phyloP scores from a whole-genome alignment of 2,113 vertebrate species.

The Tamias sibiricus region DNA sequence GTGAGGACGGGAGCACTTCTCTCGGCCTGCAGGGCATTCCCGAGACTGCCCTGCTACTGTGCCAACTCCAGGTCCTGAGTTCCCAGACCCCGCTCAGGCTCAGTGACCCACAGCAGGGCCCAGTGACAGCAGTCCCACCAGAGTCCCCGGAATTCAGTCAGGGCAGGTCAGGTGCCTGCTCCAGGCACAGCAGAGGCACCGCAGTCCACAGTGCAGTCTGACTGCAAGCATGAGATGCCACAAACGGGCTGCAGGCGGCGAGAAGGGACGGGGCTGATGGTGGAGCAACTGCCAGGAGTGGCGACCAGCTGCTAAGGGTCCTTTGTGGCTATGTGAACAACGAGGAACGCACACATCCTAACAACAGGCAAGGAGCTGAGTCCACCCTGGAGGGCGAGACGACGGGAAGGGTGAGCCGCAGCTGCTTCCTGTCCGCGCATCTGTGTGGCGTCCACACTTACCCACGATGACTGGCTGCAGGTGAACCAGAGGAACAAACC shows the following conservation, averaged over 20 bases:
- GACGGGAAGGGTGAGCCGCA: too few species aligned
- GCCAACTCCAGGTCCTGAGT: too few species aligned
- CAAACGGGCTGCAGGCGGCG: background rate
- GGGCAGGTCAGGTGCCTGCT: background rate
- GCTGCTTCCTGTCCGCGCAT: fast-evolving
- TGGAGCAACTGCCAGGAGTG: fast-evolving
- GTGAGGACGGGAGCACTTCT: fast-evolving
- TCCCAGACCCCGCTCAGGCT: background rate
- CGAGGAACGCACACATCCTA: fast-evolving
- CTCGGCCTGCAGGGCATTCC: too few species aligned
- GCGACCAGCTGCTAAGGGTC: background rate
- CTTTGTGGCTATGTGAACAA: background rate
- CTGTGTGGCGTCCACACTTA: fast-evolving
- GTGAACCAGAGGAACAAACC: fast-evolving
- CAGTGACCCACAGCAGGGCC: background rate
- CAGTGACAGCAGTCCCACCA: too few species aligned
- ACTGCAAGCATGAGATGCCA: background rate
- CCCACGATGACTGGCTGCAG: fast-evolving
- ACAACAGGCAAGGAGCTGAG: background rate
- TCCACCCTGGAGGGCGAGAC: background rate
- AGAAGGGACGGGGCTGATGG: background rate
- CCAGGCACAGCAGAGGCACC: fast-evolving
- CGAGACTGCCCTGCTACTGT: background rate
- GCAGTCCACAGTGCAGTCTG: too few species aligned
- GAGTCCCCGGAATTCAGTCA: background rate